Evolutionary conservation across 2,113 vertebrate genomes (phyloP), one percentile per base, ranked within the genome.

Genomic region (Pycnonotus jocosus): DNA sequence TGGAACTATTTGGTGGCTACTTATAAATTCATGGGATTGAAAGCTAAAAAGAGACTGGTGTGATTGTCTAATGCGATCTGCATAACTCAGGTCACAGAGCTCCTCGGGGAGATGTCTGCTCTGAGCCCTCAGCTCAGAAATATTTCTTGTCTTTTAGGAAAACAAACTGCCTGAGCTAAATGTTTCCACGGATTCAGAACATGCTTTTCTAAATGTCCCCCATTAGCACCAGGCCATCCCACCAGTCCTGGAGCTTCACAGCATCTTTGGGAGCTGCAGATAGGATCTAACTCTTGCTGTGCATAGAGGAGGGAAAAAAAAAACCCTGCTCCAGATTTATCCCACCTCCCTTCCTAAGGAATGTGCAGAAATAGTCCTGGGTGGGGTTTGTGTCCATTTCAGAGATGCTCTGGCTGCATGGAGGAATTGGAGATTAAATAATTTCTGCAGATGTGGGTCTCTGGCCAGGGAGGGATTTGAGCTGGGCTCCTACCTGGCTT

Each of bases 21-120:
- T 96, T 94, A 81, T 17, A 88, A 88, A 96, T 97, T 90, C 92
- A 83, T 88, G 70, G 90, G 48, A 37, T 12, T 83, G 92, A 78
- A 71, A 93, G 76, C 47, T 72, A 35, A 37, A 90, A 90, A 86
- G 82, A 62, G 85, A 27, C 30, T 2, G 2, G 64, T 0, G 1
- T 64, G 90, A 71, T 81, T 77, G 79, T 64, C 70, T 91, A 73
- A 92, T 61, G 82, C 2, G 13, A 91, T 92, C 93, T 96, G 80
- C 68, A 65, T 90, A 93, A 64, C 90, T 86, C 76, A 23, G 94
- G 94, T 93, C 94, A 88, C 37, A 64, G 74, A 81, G 40, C 28
- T 90, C 88, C 92, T 86, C 8, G 0, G 94, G 92, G 94, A 88
- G 35, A 81, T 11, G 38, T 50, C 54, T 91, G 88, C 64, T 73